A percentile compares a stretch with the other conserved stretches of the same genome.
Conservation (phyloP, 2,888 invertebrate species). For the Gnatocerus cornutus region DNA sequence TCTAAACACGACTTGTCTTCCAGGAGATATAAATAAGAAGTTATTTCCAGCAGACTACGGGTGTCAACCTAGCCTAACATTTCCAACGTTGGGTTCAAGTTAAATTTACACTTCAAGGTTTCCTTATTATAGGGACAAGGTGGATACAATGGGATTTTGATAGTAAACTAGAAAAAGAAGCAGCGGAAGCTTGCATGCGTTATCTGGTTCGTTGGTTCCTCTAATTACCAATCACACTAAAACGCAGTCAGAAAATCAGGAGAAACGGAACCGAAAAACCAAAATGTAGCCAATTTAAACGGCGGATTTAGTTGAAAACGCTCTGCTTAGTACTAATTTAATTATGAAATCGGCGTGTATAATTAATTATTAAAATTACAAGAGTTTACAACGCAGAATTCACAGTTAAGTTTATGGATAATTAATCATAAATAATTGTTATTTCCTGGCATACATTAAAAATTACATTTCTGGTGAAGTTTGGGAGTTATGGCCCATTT, state of each 20-base stretch:
- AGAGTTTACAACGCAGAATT: too few species aligned
- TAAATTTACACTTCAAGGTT: conserved; percentile 60
- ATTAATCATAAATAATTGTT: too few species aligned
- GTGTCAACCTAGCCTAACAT: conserved; percentile 69
- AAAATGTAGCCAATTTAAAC: too few species aligned
- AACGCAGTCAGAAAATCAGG: not conserved
- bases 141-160: conserved; percentile 4
- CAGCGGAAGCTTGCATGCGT: not conserved
- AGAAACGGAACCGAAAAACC: too few species aligned
- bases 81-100: conserved; percentile 66
- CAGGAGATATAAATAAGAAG: conserved; percentile 60
- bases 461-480: too few species aligned
- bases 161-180: not conserved
- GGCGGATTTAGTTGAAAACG: too few species aligned
- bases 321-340: too few species aligned
- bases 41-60: conserved; percentile 60
- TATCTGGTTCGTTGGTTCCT: conserved; percentile 10
- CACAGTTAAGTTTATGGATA: too few species aligned
- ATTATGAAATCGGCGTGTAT: too few species aligned
- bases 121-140: conserved; percentile 11
- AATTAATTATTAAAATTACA: too few species aligned
- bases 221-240: conserved; percentile 22
- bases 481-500: too few species aligned
- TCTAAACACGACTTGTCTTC: conserved; percentile 56
- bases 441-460: too few species aligned